Conservation (phyloP, 2,888 invertebrate species). For the Ophioninae sp. region DNA sequence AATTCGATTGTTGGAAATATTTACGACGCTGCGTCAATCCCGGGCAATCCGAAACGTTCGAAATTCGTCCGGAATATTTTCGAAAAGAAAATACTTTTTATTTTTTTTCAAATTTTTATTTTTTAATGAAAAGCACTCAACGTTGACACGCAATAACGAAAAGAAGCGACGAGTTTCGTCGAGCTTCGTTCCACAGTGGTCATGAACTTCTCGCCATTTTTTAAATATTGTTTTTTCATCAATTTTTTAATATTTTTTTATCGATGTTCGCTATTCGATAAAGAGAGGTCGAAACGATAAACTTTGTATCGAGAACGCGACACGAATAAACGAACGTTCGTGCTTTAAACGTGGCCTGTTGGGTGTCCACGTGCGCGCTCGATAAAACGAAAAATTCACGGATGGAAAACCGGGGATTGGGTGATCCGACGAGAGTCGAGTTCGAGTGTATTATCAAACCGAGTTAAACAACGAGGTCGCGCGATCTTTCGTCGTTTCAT, state of each 20-base stretch:
- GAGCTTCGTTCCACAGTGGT: neutral
- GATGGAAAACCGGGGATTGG: neutral
- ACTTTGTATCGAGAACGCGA: neutral
- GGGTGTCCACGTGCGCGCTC: neutral
- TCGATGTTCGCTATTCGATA: neutral
- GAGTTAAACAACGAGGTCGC: neutral
- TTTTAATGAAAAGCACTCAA: neutral
- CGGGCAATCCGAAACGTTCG: neutral
- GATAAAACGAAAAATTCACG: neutral
- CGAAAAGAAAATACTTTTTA: neutral
- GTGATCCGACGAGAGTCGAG: conserved; percentile 1
- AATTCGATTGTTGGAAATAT: neutral
- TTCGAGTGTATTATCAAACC: neutral
- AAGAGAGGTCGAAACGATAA: neutral
- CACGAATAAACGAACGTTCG: neutral
- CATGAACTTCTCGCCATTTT: neutral
- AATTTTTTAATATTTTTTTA: no score
- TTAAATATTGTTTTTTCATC: no score
- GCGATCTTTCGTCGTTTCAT: neutral
- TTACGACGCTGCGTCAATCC: neutral
- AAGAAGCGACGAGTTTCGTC: neutral
- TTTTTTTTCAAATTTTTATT: neutral
- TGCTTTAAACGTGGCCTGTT: neutral
- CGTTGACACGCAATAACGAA: neutral
- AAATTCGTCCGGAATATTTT: neutral